Conservation (phyloP, 2,113 vertebrate genomes). For the Dasyprocta punctata region DNA sequence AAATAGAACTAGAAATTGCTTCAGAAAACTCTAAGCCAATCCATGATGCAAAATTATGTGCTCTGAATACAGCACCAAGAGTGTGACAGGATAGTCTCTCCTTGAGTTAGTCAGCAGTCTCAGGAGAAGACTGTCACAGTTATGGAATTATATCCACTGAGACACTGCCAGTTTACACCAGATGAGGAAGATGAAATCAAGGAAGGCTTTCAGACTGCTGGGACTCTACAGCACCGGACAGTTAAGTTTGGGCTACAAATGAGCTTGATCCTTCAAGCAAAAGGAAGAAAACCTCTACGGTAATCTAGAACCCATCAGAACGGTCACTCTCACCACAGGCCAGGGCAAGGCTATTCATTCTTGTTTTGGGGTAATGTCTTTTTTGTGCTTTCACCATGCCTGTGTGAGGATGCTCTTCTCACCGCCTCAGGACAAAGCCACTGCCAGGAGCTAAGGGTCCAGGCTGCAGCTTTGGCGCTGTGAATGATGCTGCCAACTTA, state of each 20-base stretch:
- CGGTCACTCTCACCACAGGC: not conserved
- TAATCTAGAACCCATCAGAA: not conserved
- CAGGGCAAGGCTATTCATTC: not conserved
- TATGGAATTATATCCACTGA: not conserved
- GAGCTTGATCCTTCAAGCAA: not conserved
- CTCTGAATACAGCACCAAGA: not conserved
- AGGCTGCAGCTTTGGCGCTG: too few species aligned
- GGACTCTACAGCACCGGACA: too few species aligned
- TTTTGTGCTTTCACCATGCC: not conserved
- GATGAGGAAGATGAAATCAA: not conserved
- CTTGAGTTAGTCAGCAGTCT: not conserved
- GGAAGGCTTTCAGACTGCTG: not conserved
- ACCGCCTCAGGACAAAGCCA: not conserved
- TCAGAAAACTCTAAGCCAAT: not conserved
- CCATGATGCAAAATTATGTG: not conserved
- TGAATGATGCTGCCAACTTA: not conserved
- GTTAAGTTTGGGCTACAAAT: not conserved
- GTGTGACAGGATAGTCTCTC: not conserved
- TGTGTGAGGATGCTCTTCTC: not conserved
- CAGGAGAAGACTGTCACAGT: not conserved
- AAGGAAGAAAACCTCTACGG: not conserved
- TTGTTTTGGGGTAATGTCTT: not conserved
- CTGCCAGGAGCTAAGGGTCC: not conserved
- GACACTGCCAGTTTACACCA: not conserved
- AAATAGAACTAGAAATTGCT: not conserved